These are phyloP conservation scores for Tadarida brasiliensis DNA, from an alignment of 2,797 vertebrate species.

Conservation along the genomic window DNA sequence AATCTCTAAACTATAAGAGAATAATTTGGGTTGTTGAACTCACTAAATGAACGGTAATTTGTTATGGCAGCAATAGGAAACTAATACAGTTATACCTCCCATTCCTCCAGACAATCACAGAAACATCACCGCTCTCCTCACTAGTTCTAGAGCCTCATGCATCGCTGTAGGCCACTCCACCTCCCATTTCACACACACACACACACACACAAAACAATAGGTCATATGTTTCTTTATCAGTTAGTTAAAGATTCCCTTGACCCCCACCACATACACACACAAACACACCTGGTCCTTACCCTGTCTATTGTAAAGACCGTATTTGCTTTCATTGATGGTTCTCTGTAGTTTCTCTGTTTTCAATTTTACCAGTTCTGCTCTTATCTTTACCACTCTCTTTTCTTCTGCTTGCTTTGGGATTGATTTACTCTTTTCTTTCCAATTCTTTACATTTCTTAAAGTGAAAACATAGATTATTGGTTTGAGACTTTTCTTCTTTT, in stretches of 20 bases:
- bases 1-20: background rate
- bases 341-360: background rate
- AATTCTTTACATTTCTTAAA: background rate
- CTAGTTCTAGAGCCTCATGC: background rate
- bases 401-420: background rate
- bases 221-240: background rate
- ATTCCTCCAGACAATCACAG: background rate
- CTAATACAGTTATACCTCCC: background rate
- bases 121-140: background rate
- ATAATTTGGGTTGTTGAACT: background rate
- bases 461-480: background rate
- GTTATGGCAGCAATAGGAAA: background rate
- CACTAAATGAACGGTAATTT: background rate
- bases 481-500: background rate
- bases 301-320: background rate
- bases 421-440: background rate
- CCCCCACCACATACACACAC: background rate
- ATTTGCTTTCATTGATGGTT: background rate
- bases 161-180: background rate
- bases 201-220: background rate
- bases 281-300: background rate
- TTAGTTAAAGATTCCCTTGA: background rate
- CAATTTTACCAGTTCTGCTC: background rate
- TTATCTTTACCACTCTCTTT: background rate
- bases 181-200: background rate